Evolutionary conservation across 2,888 invertebrate genomes (phyloP).

Genomic region (Tyria jacobaeae): DNA sequence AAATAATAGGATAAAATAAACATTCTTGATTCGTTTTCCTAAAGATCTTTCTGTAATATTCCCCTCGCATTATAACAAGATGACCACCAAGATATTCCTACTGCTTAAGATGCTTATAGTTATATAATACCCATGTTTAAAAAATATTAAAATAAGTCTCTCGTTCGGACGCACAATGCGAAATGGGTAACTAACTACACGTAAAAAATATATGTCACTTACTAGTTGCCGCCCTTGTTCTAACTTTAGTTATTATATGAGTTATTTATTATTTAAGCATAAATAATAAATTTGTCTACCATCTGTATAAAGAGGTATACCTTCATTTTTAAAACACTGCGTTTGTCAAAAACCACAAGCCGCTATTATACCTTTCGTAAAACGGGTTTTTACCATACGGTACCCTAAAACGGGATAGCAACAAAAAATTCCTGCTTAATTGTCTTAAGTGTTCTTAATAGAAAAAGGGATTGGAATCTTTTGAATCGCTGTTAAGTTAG

Average conservation of each 20-base stretch:
- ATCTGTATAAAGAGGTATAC: not conserved
- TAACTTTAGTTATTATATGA: not conserved
- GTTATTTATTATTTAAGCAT: not conserved
- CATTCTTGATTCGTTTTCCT: not conserved
- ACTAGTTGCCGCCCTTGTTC: not conserved
- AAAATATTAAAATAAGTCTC: no score
- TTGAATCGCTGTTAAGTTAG: conserved; percentile 55
- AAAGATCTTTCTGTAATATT: not conserved
- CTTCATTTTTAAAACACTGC: no score
- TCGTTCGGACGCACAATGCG: not conserved
- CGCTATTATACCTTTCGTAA: not conserved
- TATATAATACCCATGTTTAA: no score
- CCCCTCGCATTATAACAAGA: not conserved
- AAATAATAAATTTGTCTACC: not conserved
- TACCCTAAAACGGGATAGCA: conserved; percentile 55
- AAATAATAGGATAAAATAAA: not conserved
- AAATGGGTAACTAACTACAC: not conserved
- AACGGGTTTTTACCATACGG: conserved; percentile 25
- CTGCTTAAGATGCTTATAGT: not conserved
- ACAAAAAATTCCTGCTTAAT: conserved; percentile 67
- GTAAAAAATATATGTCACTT: not conserved
- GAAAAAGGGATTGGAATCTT: conserved; percentile 61
- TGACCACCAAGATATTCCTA: no score
- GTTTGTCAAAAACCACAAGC: not conserved
- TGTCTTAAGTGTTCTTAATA: conserved; percentile 71